Percentiles rank a stretch among this genome's conserved stretches.
phyloP scores from a whole-genome alignment of 2,888 invertebrate species.

The Euspilapteryx auroguttella region DNA sequence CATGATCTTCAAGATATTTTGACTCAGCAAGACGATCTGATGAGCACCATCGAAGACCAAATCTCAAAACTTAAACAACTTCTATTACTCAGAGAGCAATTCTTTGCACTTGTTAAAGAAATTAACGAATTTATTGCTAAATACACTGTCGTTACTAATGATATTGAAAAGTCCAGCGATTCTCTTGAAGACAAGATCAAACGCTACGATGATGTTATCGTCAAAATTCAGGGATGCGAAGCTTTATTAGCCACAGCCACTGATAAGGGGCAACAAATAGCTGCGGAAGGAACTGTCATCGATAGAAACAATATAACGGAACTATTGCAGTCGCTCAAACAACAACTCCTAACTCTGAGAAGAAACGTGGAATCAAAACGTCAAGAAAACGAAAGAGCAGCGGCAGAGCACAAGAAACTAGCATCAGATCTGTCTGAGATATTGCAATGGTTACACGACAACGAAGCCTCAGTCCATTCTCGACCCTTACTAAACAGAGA shows the following conservation, averaged over 20 bases:
- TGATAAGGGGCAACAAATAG: slow-evolving; percentile 92
- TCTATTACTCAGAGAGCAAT: slow-evolving; percentile 82
- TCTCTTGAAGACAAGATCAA: slow-evolving; percentile 85
- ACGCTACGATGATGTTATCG: slow-evolving; percentile 82
- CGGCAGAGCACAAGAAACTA: slow-evolving; percentile 86
- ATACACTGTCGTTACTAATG: slow-evolving; percentile 81
- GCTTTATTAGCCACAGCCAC: slow-evolving; percentile 83
- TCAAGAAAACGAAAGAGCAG: slow-evolving; percentile 84
- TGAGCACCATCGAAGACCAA: slow-evolving; percentile 83
- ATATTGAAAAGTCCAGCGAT: slow-evolving; percentile 82
- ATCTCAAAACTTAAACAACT: slow-evolving; percentile 79
- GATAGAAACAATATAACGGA: slow-evolving; percentile 88
- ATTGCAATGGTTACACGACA: slow-evolving; percentile 80
- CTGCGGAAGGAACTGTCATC: slow-evolving; percentile 84
- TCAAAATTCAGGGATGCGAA: slow-evolving; percentile 88
- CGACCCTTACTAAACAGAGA: slow-evolving; percentile 80
- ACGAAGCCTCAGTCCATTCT: slow-evolving; percentile 80
- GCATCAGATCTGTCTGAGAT: slow-evolving; percentile 81
- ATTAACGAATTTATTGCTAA: slow-evolving; percentile 86
- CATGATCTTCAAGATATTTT: slow-evolving; percentile 79
- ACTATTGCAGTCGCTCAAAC: slow-evolving; percentile 83
- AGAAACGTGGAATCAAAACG: slow-evolving; percentile 83
- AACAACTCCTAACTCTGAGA: slow-evolving; percentile 77
- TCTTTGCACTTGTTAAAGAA: slow-evolving; percentile 82
- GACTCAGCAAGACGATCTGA: slow-evolving; percentile 82